Evolutionary conservation across 37 sponge, comb jelly and placozoan genomes (phyloP).

Genomic region (Axinella damicornis): DNA sequence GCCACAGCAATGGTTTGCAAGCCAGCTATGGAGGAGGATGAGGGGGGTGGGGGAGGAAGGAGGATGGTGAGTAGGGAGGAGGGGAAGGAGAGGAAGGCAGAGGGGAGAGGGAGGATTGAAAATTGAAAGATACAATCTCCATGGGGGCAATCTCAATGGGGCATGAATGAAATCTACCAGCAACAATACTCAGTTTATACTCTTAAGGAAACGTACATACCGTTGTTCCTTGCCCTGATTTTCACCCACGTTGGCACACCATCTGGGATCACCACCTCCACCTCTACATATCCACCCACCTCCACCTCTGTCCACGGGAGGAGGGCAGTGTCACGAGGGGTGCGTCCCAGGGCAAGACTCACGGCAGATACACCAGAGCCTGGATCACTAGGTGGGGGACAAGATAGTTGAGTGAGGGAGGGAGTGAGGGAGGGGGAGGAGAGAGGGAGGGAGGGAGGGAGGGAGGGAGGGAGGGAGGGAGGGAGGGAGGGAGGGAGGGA

Average conservation of each 20-base stretch:
- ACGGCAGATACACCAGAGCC: slow-evolving; percentile 68
- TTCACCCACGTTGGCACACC: slow-evolving; percentile 72
- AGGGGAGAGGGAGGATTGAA: neutral
- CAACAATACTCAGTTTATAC: neutral
- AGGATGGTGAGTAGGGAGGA: neutral
- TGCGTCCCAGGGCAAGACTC: slow-evolving; percentile 64
- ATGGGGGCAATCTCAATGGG: no score
- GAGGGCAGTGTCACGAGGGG: slow-evolving; percentile 45
- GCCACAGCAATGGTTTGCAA: slow-evolving; percentile 41
- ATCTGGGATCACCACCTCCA: slow-evolving; percentile 66
- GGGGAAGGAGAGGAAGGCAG: slow-evolving; percentile 3
- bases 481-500: no score
- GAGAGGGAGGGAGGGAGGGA: no score
- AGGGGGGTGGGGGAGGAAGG: neutral
- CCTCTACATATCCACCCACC: neutral
- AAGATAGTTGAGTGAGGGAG: no score
- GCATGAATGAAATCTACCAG: neutral
- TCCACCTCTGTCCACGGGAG: slow-evolving; percentile 63
- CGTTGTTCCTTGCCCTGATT: slow-evolving; percentile 77
- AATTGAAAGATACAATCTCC: neutral
- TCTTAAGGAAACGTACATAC: slow-evolving; percentile 52
- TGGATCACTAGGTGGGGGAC: no score
- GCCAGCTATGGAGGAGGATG: slow-evolving; percentile 50
- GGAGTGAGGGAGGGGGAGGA: neutral
- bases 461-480: no score